Percentiles rank a stretch among this genome's conserved stretches.
Evolutionary conservation across 1,140 invertebrate genomes (phyloP).

Genomic region (Caenorhabditis remanei): DNA sequence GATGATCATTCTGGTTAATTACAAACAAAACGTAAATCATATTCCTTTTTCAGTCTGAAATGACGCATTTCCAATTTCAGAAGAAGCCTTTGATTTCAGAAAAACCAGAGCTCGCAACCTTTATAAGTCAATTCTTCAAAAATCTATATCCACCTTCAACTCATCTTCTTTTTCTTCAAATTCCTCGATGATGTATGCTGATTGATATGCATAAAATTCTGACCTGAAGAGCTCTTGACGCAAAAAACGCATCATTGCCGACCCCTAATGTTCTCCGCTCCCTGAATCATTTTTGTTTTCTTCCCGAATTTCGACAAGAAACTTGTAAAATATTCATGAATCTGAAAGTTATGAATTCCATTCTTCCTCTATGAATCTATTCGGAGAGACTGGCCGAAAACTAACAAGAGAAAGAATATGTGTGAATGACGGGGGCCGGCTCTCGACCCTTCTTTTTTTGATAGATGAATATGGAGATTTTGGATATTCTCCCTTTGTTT

Average conservation of each 20-base stretch:
- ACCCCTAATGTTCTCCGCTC: neutral
- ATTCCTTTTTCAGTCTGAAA: neutral
- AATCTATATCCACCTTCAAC: neutral
- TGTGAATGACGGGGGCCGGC: neutral
- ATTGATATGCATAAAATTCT: constrained; percentile 48
- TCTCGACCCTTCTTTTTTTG: neutral
- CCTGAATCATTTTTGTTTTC: constrained; percentile 3
- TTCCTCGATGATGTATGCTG: constrained; percentile 21
- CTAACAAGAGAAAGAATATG: constrained; percentile 18
- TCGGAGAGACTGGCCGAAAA: neutral
- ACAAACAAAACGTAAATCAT: neutral
- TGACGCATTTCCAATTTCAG: neutral
- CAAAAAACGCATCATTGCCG: no score
- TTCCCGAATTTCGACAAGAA: no score
- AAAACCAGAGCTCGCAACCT: constrained; percentile 1
- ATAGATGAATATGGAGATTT: no score
- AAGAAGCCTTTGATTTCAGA: neutral
- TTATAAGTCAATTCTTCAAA: neutral
- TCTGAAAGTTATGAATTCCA: neutral
- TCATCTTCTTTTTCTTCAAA: neutral
- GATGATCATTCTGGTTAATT: neutral
- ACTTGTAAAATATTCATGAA: neutral
- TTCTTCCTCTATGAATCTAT: constrained; percentile 22
- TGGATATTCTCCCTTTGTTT: no score
- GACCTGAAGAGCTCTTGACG: constrained; percentile 52